A percentile compares a stretch with the other conserved stretches of the same genome.
Evolutionary conservation across 2,888 invertebrate genomes (phyloP).

Genomic region (Eutolmus rufibarbis): DNA sequence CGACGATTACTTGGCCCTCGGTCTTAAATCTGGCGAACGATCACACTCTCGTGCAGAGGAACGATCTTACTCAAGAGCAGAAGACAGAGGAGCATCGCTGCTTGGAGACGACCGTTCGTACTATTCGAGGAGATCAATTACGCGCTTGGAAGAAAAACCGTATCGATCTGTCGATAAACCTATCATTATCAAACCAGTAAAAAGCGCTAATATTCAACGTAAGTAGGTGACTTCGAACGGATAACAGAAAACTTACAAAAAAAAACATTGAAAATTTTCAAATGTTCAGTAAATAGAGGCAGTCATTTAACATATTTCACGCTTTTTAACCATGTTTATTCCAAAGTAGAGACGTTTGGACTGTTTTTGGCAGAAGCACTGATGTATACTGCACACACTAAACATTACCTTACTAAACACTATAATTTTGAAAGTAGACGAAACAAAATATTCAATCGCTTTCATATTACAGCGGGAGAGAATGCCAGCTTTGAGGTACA

Average conservation of each 20-base stretch:
- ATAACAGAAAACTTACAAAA: neutral
- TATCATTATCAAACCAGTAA: conserved; percentile 75
- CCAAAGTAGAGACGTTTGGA: neutral
- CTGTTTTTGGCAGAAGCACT: neutral
- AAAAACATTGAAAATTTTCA: neutral
- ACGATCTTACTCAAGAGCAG: neutral
- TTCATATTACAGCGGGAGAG: conserved; percentile 73
- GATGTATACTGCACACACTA: neutral
- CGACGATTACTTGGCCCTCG: conserved; percentile 48
- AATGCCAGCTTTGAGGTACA: conserved; percentile 82
- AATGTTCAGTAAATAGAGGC: neutral
- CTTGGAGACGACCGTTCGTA: neutral
- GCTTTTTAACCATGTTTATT: neutral
- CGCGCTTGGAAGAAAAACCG: conserved; percentile 54
- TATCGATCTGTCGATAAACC: conserved; percentile 69
- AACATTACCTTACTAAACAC: neutral
- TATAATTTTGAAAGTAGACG: neutral
- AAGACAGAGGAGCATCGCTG: conserved; percentile 6
- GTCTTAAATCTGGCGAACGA: conserved; percentile 31
- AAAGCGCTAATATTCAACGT: conserved; percentile 82
- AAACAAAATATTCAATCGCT: neutral
- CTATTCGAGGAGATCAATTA: conserved; percentile 34
- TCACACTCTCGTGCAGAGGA: conserved; percentile 43
- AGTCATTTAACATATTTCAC: neutral
- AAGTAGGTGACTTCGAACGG: conserved; percentile 63